Percentiles rank a stretch among this genome's conserved stretches.
These are phyloP conservation scores for Anser brachyrhynchus DNA, from an alignment of 2,113 vertebrate genomes.

Conservation along the genomic window DNA sequence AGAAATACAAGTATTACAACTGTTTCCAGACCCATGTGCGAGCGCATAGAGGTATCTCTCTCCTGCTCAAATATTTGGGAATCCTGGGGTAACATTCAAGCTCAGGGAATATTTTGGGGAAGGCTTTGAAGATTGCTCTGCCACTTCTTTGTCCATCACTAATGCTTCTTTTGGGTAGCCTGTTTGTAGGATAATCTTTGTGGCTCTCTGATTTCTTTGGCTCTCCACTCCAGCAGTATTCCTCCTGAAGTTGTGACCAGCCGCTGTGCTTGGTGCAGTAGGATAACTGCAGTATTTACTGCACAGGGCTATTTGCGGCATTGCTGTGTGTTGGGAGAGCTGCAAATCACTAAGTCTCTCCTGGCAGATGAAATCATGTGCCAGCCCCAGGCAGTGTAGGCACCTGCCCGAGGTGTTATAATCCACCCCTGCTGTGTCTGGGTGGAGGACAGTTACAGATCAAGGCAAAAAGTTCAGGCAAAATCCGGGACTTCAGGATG, in stretches of 20 bases:
- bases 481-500: background rate
- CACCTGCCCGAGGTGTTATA: background rate
- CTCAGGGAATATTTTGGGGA: background rate
- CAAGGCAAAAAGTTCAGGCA: too few relatives aligned
- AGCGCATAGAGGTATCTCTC: conserved; percentile 90
- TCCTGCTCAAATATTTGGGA: background rate
- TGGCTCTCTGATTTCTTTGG: background rate
- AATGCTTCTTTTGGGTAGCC: background rate
- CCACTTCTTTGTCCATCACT: background rate
- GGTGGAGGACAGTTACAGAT: background rate
- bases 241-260: background rate
- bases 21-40: conserved; percentile 99
- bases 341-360: background rate
- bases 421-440: background rate
- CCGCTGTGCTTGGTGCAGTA: accelerated
- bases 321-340: background rate
- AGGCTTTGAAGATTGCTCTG: background rate
- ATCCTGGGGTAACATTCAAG: background rate
- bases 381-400: background rate
- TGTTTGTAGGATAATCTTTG: background rate
- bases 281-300: background rate
- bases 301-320: accelerated
- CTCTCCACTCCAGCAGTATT: background rate
- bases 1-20: conserved; percentile 99
- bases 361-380: background rate